Conservation (phyloP, 1,140 invertebrate species). For the Trichonephila clavipes region DNA sequence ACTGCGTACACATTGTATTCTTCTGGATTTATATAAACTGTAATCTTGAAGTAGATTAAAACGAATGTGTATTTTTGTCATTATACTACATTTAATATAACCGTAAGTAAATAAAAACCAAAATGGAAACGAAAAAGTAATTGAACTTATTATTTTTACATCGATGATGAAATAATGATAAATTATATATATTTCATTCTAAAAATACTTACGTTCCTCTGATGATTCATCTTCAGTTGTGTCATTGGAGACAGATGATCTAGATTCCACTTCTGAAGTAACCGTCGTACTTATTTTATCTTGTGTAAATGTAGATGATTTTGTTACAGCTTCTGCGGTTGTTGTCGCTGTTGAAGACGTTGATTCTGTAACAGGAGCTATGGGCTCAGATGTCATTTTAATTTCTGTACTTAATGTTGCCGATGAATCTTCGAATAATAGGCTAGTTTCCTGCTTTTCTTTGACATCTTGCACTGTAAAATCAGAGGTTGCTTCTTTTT, state of each 20-base stretch:
- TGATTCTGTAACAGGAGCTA: constrained; percentile 39
- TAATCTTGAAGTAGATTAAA: no score
- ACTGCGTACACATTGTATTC: no score
- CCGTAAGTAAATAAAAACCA: no score
- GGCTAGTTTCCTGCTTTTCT: constrained; percentile 16
- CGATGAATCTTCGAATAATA: neutral
- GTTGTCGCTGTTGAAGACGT: constrained; percentile 68
- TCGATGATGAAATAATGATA: no score
- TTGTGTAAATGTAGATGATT: neutral
- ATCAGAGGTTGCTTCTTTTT: neutral
- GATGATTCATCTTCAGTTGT: neutral
- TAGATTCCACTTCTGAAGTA: neutral
- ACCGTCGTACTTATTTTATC: neutral
- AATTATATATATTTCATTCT: neutral
- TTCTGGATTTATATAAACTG: no score
- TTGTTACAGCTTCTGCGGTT: constrained; percentile 64
- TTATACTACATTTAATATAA: no score
- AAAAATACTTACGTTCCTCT: neutral
- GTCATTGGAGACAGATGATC: neutral
- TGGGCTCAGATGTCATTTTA: constrained; percentile 21
- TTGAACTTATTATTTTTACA: no score
- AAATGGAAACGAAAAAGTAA: no score
- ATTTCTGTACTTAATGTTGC: constrained; percentile 72
- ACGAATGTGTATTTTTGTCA: no score
- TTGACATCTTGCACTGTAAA: neutral